Evolutionary conservation across 2,797 vertebrate genomes (phyloP).

Genomic region (Acropternis orthonyx): DNA sequence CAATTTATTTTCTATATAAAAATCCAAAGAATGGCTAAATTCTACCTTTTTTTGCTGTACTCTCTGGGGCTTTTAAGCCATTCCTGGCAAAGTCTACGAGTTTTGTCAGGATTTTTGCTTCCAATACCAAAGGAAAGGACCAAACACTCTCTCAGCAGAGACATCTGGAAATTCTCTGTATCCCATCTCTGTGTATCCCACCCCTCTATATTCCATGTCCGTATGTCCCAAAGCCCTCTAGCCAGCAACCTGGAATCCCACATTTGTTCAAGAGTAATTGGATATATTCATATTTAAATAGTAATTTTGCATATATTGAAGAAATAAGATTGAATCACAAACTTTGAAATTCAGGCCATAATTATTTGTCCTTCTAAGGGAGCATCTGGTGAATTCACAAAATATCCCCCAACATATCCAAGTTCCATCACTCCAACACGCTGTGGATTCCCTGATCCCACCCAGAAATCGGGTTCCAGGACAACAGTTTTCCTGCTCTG

Average conservation of each 20-base stretch:
- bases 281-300: background rate
- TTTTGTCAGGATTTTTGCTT: background rate
- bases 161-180: background rate
- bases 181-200: background rate
- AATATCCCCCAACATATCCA: background rate
- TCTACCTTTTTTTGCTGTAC: background rate
- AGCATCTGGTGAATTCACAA: background rate
- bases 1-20: background rate
- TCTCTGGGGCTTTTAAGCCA: background rate
- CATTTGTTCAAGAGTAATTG: background rate
- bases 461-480: background rate
- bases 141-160: background rate
- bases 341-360: accelerated
- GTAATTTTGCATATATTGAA: background rate
- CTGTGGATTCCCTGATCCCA: background rate
- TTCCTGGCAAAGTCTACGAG: background rate
- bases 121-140: background rate
- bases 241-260: background rate
- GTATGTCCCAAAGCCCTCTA: background rate
- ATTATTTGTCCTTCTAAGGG: background rate
- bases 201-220: background rate
- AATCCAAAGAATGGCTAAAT: background rate
- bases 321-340: background rate
- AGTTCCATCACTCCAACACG: background rate
- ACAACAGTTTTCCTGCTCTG: background rate